These are phyloP conservation scores for Semotilus atromaculatus DNA, from an alignment of 2,797 vertebrate species.

Conservation along the genomic window DNA sequence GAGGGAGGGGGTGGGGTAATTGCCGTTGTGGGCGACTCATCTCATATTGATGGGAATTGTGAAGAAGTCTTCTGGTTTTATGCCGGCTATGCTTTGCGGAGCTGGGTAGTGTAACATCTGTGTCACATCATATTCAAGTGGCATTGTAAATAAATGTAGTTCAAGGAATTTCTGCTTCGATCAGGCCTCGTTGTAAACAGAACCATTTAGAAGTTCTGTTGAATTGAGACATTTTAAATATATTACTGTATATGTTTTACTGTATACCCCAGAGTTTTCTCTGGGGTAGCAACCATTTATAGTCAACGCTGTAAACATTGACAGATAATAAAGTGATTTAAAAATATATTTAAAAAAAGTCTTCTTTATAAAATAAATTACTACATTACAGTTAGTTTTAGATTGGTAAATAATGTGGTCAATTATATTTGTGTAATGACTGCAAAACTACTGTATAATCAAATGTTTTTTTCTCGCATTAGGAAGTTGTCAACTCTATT, in stretches of 20 bases:
- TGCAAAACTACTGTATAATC: neutral
- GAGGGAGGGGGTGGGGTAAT: slow-evolving; percentile 86
- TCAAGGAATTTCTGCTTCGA: neutral
- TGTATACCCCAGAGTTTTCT: too few species aligned
- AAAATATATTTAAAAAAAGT: too few species aligned
- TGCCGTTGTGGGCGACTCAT: slow-evolving; percentile 88
- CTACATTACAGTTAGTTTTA: neutral
- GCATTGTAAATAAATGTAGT: slow-evolving; percentile 54
- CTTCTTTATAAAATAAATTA: too few species aligned
- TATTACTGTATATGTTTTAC: too few species aligned
- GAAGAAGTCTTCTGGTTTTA: slow-evolving; percentile 65
- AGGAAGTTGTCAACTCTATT: neutral
- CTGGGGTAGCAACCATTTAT: too few species aligned
- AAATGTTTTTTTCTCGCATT: neutral
- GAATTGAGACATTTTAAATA: neutral
- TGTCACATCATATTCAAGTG: slow-evolving; percentile 10
- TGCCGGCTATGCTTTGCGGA: slow-evolving; percentile 73
- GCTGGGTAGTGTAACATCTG: slow-evolving; percentile 69
- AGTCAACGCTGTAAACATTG: too few species aligned
- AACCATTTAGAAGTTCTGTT: neutral
- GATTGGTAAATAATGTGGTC: neutral
- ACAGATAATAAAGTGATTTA: too few species aligned
- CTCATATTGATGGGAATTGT: slow-evolving; percentile 82
- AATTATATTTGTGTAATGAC: neutral
- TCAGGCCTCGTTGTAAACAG: neutral